Percentiles rank a stretch among this genome's conserved stretches.
These are phyloP conservation scores for Miniopterus natalensis DNA, from an alignment of 2,113 vertebrate species.

Conservation along the genomic window DNA sequence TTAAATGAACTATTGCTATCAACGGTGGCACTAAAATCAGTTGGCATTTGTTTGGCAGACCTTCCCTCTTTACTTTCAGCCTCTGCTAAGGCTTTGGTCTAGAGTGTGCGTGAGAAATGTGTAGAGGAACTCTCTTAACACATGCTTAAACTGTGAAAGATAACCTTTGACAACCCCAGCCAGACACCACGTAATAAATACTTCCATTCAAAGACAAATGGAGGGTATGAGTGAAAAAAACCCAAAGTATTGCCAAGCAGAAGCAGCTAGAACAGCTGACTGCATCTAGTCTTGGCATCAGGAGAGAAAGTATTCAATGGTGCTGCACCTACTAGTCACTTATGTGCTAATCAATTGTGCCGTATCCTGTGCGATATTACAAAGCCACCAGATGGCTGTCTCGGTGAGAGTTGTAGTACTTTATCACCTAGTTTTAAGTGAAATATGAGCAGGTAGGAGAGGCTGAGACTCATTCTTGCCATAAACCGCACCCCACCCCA, in stretches of 20 bases:
- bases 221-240: background rate
- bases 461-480: background rate
- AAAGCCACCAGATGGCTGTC: background rate
- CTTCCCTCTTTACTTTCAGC: background rate
- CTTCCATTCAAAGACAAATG: background rate
- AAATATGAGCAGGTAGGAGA: conserved; percentile 14
- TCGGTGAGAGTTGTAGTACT: background rate
- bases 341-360: background rate
- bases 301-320: background rate
- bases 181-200: background rate
- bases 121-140: background rate
- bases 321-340: background rate
- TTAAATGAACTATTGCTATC: background rate
- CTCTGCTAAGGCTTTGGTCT: background rate
- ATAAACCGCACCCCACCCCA: too few species aligned
- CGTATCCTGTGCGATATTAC: background rate
- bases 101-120: background rate
- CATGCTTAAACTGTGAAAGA: background rate
- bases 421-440: background rate
- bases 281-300: background rate
- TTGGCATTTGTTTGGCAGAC: background rate
- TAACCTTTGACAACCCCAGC: background rate
- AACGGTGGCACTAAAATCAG: background rate
- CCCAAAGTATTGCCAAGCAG: background rate
- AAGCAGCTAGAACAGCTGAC: background rate